Evolutionary conservation across 2,797 vertebrate genomes (phyloP).

Genomic region (Chelonia mydas): DNA sequence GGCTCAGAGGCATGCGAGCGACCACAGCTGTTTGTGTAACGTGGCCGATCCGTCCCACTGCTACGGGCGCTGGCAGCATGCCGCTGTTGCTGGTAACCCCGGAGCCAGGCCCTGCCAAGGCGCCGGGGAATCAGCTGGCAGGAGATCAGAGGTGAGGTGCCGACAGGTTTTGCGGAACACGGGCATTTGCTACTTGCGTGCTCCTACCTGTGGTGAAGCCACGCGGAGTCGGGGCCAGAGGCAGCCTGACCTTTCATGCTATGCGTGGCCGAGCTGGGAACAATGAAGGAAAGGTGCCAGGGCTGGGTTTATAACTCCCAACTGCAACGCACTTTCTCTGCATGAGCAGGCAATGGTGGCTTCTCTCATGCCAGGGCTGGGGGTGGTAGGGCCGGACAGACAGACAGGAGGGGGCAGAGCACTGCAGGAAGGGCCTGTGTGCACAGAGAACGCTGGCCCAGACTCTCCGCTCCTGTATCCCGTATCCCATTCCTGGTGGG

Average conservation of each 20-base stretch:
- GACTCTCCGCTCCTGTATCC: background rate
- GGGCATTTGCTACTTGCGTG: background rate
- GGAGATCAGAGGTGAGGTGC: background rate
- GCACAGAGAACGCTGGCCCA: background rate
- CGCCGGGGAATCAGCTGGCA: background rate
- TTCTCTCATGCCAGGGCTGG: background rate
- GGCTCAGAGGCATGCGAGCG: fast-evolving
- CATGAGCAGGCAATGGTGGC: background rate
- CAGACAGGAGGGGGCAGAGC: background rate
- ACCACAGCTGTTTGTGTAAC: background rate
- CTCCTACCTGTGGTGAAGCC: background rate
- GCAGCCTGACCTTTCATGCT: background rate
- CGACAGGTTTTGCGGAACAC: background rate
- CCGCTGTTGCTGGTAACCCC: background rate
- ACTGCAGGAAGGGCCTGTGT: background rate
- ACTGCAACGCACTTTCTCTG: background rate
- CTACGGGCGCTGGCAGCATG: background rate
- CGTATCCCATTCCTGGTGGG: fast-evolving
- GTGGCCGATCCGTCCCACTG: background rate
- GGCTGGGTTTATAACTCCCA: background rate
- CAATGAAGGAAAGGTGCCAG: background rate
- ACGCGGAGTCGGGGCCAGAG: background rate
- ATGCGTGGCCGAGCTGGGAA: background rate
- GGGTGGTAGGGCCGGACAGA: background rate
- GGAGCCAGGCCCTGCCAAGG: background rate